phyloP scores from a whole-genome alignment of 1,140 invertebrate genomes.

The Trichogramma pretiosum region DNA sequence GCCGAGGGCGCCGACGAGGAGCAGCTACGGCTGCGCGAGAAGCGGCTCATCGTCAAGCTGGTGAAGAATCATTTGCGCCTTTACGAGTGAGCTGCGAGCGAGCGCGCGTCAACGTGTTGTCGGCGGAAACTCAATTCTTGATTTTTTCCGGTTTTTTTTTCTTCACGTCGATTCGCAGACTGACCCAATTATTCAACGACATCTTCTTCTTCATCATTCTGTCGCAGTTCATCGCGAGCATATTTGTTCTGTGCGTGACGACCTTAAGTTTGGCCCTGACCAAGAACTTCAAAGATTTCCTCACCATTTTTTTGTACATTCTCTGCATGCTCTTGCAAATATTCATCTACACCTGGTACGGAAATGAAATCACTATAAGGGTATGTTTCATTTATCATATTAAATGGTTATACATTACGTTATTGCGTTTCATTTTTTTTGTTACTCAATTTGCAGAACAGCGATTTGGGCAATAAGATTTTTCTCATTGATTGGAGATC shows the following conservation, averaged over 20 bases:
- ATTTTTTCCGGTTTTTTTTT: no score
- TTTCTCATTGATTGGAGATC: constrained; percentile 26
- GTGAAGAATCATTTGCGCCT: constrained; percentile 18
- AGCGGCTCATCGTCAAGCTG: constrained; percentile 5
- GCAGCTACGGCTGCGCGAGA: constrained; percentile 1
- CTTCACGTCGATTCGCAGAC: not conserved
- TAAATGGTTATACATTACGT: no score
- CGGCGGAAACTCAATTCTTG: not conserved
- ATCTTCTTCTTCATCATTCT: constrained; percentile 19
- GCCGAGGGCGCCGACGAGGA: not conserved
- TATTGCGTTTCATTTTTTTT: not conserved
- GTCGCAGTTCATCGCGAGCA: constrained; percentile 20
- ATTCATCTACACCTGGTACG: constrained; percentile 50
- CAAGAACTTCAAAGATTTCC: constrained; percentile 37
- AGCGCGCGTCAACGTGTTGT: not conserved
- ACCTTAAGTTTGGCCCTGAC: constrained; percentile 25
- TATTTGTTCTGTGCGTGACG: constrained; percentile 18
- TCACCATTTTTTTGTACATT: constrained; percentile 19
- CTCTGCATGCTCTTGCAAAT: constrained; percentile 33
- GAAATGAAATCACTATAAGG: constrained; percentile 48
- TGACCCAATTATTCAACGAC: constrained; percentile 2
- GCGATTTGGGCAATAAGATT: constrained; percentile 13
- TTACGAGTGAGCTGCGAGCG: constrained; percentile 23
- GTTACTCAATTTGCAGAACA: not conserved
- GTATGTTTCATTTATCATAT: no score